phyloP scores from a whole-genome alignment of 2,888 invertebrate species.

The Acrobasis suavella region DNA sequence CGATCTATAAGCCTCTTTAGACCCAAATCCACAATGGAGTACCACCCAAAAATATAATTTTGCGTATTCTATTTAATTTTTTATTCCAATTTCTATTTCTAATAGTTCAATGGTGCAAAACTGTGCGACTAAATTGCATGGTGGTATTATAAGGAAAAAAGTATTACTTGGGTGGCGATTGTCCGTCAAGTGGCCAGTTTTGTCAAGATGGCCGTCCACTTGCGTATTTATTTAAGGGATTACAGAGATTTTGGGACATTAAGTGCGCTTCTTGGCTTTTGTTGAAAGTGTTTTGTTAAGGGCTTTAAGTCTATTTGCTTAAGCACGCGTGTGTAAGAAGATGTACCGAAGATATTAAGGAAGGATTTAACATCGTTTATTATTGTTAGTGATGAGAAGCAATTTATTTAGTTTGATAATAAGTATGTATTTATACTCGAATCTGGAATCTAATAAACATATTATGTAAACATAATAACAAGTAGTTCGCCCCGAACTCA shows the following conservation, averaged over 20 bases:
- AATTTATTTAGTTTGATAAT: too few relatives aligned
- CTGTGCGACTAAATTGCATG: slow-evolving; percentile 38
- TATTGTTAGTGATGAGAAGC: not conserved
- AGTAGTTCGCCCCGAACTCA: too few relatives aligned
- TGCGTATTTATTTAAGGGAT: slow-evolving; percentile 73
- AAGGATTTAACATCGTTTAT: not conserved
- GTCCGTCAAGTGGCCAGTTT: slow-evolving; percentile 41
- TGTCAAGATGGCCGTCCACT: slow-evolving; percentile 38
- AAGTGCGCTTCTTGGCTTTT: slow-evolving; percentile 43
- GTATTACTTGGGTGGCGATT: slow-evolving; percentile 60
- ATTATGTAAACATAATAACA: too few relatives aligned
- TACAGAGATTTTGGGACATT: slow-evolving; percentile 61
- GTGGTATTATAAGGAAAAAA: slow-evolving; percentile 34
- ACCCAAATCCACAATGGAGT: slow-evolving; percentile 4
- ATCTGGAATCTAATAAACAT: too few relatives aligned
- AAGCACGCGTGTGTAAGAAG: slow-evolving; percentile 5
- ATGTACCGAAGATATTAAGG: slow-evolving; percentile 12
- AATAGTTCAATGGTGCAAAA: slow-evolving; percentile 44
- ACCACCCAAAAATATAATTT: slow-evolving; percentile 29
- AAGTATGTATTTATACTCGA: too few relatives aligned
- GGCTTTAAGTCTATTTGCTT: slow-evolving; percentile 19
- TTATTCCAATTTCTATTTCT: slow-evolving; percentile 19
- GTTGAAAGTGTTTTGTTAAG: slow-evolving; percentile 30
- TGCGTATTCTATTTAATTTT: slow-evolving; percentile 12
- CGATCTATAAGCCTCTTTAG: too few relatives aligned